Conservation (phyloP, 2,113 vertebrate species). For the Malurus alboscapulatus region DNA sequence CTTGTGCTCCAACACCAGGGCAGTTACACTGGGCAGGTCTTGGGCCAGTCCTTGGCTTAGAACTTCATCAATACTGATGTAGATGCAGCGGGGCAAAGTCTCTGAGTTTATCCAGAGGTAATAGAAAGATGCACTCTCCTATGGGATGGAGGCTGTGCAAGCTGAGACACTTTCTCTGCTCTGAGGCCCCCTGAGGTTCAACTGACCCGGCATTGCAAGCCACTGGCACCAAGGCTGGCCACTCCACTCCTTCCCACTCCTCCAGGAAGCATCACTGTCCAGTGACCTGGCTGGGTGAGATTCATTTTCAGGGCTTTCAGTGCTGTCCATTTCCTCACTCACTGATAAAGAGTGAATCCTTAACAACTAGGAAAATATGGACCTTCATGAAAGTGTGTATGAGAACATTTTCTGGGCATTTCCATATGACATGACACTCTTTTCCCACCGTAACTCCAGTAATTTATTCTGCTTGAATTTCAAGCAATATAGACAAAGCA, state of each 20-base stretch:
- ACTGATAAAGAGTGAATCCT: neutral
- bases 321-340: neutral
- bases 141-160: neutral
- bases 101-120: neutral
- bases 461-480: neutral
- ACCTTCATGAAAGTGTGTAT: neutral
- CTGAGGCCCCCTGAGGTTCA: neutral
- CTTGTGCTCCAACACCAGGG: rapidly evolving
- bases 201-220: neutral
- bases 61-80: neutral
- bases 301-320: neutral
- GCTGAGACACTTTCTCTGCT: neutral
- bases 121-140: neutral
- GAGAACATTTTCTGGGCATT: neutral
- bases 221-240: neutral
- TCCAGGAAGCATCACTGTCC: neutral
- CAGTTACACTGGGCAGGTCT: neutral
- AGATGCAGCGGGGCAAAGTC: neutral
- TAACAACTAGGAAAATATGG: neutral
- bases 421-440: neutral
- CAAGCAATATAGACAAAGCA: neutral
- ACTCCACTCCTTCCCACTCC: neutral
- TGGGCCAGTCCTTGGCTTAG: rapidly evolving
- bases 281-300: neutral
- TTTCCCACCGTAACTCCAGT: neutral